Base-by-base conservation (phyloP, 2,113 vertebrate genomes). In the Myxocyprinus asiaticus region DNA sequence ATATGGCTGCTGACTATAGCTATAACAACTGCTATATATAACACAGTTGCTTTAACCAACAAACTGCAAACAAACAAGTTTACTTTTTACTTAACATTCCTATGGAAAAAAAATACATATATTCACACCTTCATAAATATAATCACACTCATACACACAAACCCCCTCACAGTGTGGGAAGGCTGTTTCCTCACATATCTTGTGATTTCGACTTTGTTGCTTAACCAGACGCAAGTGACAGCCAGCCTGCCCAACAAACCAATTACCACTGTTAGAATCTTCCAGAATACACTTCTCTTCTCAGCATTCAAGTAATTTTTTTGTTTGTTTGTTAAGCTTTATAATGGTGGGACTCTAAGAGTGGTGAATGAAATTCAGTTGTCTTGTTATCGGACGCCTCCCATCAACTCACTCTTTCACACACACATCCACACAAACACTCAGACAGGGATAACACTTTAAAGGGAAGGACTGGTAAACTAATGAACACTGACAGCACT, bases 401-500 rank as follows among this genome's bases (percentile, higher is more conserved):
- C 45, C 59, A 45, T 79, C 59, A 45, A 58, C 62, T 67, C 55
- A 68, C 65, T 59, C 58, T n/a, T 58, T 33, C 50, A 67, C 45
- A 59, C 9, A 43, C 56, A 71, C 15, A 59, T 56, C 44, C 67
- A 79, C 67, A 58, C 64, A 22, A 50, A 53, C 12, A 72, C 58
- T 10, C 69, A 76, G 33, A 58, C 59, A 63, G 53, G 67, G 62
- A 68, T 73, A 66, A 79, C 53, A 66, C 67, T 72, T 67, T 64
- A 75, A 80, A 53, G 62, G 15, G 17, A 84, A 63, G 65, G 69
- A 81, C 79, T 68, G 69, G 58, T 64, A 77, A 81, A 72, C 78
- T 84, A 84, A 84, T 84, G 79, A 81, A 81, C 82, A 81, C 78
- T 81, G 82, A 81, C 82, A 84, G 80, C 68, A 73, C 56, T 79